Base-by-base conservation (phyloP, 1,140 invertebrate species). In the Listronotus bonariensis region DNA sequence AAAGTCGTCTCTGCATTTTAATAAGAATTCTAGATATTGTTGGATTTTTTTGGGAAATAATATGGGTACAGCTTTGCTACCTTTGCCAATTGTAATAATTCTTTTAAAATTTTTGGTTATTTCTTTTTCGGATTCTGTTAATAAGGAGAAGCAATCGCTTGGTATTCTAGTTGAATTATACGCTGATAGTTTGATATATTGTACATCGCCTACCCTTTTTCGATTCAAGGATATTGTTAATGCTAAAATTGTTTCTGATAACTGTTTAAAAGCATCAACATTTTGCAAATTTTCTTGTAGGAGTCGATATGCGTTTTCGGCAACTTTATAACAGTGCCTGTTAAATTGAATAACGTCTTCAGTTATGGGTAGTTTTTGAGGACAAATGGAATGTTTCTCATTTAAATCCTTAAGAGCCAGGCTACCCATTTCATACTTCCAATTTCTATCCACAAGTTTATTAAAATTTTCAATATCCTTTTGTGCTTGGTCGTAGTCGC, bases 151-250 rank as follows among this genome's bases (percentile, higher is more conserved):
- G 11, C 34, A 36, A 36, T 36, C 34, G 34, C 20, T 26, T 26
- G 20, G 20, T 26, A 26, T 26, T 26, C 20, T 26, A 26, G 20
- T 26, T 3, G 20, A 26, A 26, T 26, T 26, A 26, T 26, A 26
- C 5, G 20, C 20, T 26, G 20, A 26, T 26, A 26, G 20, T 41
- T 45, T 64, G 10, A 52, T 34, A 52, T 68, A 65, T 17, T 65
- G 60, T 14, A 68, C 68, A 56, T 67, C 68, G 11, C 64, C 68
- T 34, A 70, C 48, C 53, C 68, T 63, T 67, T 70, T 70, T 53
- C 65, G 49, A 48, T 70, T 70, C 34, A 70, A 55, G 14, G 51
- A 43, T 43, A 70, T 63, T 26, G 68, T 70, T 51, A 70, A 40
- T 45, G 55, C 68, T 45, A 70, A 59, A 15, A 46, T 42, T 12